phyloP scores from a whole-genome alignment of 1,140 invertebrate species.

The Melipona quadrifasciata region DNA sequence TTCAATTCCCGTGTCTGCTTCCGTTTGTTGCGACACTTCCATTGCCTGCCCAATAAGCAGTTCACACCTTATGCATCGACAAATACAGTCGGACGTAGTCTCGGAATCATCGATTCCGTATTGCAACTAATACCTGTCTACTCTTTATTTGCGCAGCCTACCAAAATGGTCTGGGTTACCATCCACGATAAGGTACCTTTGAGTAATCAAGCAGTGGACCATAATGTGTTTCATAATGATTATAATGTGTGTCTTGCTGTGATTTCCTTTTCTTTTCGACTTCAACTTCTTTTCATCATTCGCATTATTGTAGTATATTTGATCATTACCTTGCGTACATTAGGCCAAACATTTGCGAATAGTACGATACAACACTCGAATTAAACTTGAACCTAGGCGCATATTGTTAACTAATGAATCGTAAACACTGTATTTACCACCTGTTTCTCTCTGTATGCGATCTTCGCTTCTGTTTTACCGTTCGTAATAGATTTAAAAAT shows the following conservation, averaged over 20 bases:
- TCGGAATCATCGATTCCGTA: constrained; percentile 19
- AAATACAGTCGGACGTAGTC: constrained; percentile 19
- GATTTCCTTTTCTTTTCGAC: not conserved
- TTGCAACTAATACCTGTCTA: constrained; percentile 75
- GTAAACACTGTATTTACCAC: not conserved
- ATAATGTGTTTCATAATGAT: constrained; percentile 33
- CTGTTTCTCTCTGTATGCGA: not conserved
- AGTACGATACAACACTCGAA: not conserved
- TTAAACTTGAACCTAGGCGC: not conserved
- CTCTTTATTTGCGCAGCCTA: constrained; percentile 80
- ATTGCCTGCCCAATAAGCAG: constrained; percentile 11
- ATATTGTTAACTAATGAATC: not conserved
- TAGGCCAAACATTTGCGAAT: not conserved
- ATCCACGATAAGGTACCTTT: constrained; percentile 78
- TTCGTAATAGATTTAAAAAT: too few relatives aligned
- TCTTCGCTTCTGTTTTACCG: too few relatives aligned
- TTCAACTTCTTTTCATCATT: not conserved
- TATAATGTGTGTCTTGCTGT: not conserved
- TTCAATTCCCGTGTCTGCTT: constrained; percentile 30
- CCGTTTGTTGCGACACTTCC: constrained; percentile 16
- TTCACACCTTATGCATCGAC: constrained; percentile 11
- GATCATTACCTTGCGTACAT: not conserved
- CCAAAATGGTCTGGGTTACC: constrained; percentile 81
- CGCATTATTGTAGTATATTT: not conserved
- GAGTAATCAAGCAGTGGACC: not conserved